phyloP scores from a whole-genome alignment of 2,113 vertebrate species.

The Neolamprologus modestus region DNA sequence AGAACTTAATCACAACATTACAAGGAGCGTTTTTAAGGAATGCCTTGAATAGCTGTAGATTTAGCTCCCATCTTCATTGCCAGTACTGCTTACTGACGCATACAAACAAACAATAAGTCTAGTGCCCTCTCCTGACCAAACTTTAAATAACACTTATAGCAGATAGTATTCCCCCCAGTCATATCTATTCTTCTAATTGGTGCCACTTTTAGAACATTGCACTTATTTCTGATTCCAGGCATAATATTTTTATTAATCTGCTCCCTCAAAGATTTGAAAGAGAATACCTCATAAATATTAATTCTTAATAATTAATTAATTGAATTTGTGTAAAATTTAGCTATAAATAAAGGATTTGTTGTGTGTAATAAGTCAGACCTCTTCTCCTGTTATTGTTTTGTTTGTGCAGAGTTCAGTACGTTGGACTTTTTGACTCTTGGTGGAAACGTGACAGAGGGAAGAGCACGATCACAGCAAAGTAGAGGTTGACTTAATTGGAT shows the following conservation, averaged over 20 bases:
- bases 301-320: not conserved
- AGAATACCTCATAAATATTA: not conserved
- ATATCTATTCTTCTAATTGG: not conserved
- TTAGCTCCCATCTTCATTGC: not conserved
- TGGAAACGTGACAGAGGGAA: not conserved
- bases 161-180: not conserved
- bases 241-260: not conserved
- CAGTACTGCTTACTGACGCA: not conserved
- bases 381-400: not conserved
- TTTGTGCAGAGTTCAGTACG: not conserved
- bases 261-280: not conserved
- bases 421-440: not conserved
- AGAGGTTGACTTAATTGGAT: constrained; percentile 35
- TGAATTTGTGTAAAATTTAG: not conserved
- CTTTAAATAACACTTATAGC: not conserved
- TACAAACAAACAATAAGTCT: not conserved
- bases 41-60: not conserved
- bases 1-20: not conserved
- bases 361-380: not conserved
- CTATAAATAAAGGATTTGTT: not conserved
- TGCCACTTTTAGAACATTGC: not conserved
- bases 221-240: not conserved
- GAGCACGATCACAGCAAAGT: not conserved
- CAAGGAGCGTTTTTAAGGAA: not conserved
- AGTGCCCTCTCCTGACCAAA: constrained; percentile 31